Percentiles rank a stretch among this genome's conserved stretches.
These are phyloP conservation scores for Cheilosia urbana DNA, from an alignment of 2,888 invertebrate species.

Conservation along the genomic window DNA sequence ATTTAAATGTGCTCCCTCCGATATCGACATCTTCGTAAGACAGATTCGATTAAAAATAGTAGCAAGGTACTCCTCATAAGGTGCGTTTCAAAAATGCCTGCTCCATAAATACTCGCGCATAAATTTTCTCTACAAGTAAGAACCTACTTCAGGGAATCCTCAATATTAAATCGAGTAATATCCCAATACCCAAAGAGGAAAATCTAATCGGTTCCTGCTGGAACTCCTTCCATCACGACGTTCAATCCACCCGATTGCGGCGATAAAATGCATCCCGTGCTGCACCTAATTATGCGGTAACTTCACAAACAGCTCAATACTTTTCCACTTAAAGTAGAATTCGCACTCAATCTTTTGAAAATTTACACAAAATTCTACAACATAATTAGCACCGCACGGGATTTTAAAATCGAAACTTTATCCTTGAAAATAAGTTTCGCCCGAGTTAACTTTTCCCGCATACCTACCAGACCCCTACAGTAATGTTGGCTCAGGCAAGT, in stretches of 20 bases:
- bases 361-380: conserved; percentile 70
- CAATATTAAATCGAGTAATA: too few relatives aligned
- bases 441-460: conserved; percentile 45
- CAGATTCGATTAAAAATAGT: too few relatives aligned
- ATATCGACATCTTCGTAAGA: too few relatives aligned
- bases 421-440: conserved; percentile 50
- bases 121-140: too few relatives aligned
- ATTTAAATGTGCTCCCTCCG: too few relatives aligned
- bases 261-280: conserved; percentile 26
- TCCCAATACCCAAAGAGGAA: too few relatives aligned
- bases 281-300: conserved; percentile 16
- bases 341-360: conserved; percentile 69
- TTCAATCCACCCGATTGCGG: conserved; percentile 11
- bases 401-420: conserved; percentile 73
- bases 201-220: too few relatives aligned
- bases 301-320: conserved; percentile 58
- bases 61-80: too few relatives aligned
- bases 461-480: background rate
- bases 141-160: too few relatives aligned
- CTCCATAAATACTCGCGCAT: too few relatives aligned
- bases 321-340: conserved; percentile 68
- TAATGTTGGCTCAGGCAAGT: conserved; percentile 42
- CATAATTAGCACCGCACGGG: conserved; percentile 72
- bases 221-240: too few relatives aligned
- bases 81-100: too few relatives aligned